Base-by-base conservation (phyloP, 2,797 vertebrate species). In the Lates japonicus region DNA sequence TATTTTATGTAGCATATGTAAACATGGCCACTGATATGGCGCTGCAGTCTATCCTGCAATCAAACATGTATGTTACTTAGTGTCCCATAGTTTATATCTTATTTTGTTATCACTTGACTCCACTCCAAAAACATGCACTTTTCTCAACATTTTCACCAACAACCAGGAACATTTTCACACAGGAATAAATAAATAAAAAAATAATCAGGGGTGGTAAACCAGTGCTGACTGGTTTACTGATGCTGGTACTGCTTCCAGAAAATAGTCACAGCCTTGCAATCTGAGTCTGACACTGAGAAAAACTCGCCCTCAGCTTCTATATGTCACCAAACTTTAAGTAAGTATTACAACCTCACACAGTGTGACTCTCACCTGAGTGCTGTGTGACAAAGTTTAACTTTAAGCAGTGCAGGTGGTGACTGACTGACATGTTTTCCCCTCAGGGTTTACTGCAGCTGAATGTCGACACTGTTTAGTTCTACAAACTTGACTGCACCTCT, bases 101-200 rank as follows among this genome's bases (percentile, higher is more conserved):
- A 42, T 1, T 31, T 20, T 17, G 17, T 41, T 1, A 1, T 61
- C 14, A 74, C 14, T 20, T 73, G 11, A 17, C 59, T 42, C 22
- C 1, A 7, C 33, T 52, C 39, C 31, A 70, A 29, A 69, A 71
- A 58, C 41, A 58, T 42, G 74, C 49, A 19, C 19, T n/a, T 61
- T 39, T 61, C 14, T 54, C 58, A 20, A 19, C 20, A 62, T n/a
- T 31, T 48, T 37, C 20, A 13, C 31, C 31, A 46, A 22, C 49
- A 25, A 62, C n/a, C 49, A 22, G n/a, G n/a, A 52, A 22, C 2
- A n/a, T 22, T 51, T 51, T 22, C 49, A 49, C n/a, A 49, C 48
- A 22, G 49, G 51, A 25, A 25, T 25, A 29, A 29, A 29, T 42
- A 42, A 25, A 12, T 12, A 25, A 25, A 52, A 4, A 11, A 52